Base-by-base conservation (phyloP, 2,797 vertebrate species). In the Lagorchestes hirsutus region DNA sequence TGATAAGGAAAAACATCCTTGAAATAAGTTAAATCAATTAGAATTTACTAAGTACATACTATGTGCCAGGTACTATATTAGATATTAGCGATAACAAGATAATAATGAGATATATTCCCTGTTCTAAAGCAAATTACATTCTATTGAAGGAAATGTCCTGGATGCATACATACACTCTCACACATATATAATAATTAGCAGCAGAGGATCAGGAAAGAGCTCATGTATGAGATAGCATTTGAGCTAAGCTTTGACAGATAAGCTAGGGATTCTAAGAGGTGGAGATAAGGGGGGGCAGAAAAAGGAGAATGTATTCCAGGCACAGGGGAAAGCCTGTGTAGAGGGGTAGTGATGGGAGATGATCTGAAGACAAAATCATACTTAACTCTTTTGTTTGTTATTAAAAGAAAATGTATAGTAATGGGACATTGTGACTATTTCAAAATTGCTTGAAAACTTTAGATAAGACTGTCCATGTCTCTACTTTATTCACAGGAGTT, bases 1-100 rank as follows among this genome's bases (percentile, higher is more conserved):
- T 29, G 50, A 94, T 87, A 91, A 95, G 5, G 1, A 91, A 96
- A 87, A 94, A 54, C 54, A 29, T 82, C 67, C 96, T 74, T 95
- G 40, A 87, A 87, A 87, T 27, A 50, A 50, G 24, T 87, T 11
- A 46, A 46, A 50, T 87, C 74, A 50, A 11, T 50, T 87, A 87
- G 74, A 82, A 46, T 27, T 46, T 46, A 87, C 50, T 87, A 87
- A 87, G 13, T 50, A 0, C 14, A 82, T 40, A 46, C 67, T 74
- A 27, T 50, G 24, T 50, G 9, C 74, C 40, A 87, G 8, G 40
- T 0, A 82, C 8, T 46, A 40, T 46, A 82, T 40, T 82, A 82
- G 18, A 2, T 22, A 50, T 50, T 87, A 8, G 40, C 50, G 22
- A 27, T 87, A 50, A 24, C 6, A 46, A 82, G 12, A 18, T 67